phyloP scores from a whole-genome alignment of 2,113 vertebrate species.

The Chloropsis hardwickii region DNA sequence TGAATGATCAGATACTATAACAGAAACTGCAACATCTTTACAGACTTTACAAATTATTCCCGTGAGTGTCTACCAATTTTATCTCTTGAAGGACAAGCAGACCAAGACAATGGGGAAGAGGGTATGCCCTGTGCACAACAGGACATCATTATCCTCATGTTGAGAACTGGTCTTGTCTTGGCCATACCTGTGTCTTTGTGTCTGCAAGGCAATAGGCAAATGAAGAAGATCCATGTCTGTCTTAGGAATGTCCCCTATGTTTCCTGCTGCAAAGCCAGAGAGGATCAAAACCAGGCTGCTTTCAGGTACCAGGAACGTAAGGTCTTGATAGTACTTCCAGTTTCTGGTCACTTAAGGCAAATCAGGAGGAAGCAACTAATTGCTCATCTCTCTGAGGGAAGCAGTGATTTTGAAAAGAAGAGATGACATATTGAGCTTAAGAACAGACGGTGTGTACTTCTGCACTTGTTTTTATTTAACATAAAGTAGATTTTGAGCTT shows the following conservation, averaged over 20 bases:
- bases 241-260: not conserved
- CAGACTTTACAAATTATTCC: not conserved
- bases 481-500: not conserved
- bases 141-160: not conserved
- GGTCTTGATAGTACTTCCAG: not conserved
- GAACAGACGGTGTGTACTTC: not conserved
- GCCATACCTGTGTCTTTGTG: not conserved
- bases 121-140: not conserved
- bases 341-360: not conserved
- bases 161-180: not conserved
- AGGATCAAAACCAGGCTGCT: not conserved
- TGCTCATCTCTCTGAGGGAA: not conserved
- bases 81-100: not conserved
- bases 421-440: rapidly evolving
- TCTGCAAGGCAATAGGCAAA: not conserved
- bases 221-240: not conserved
- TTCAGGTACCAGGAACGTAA: not conserved
- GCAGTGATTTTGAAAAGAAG: not conserved
- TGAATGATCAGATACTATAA: not conserved
- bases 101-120: not conserved
- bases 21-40: not conserved
- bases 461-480: not conserved
- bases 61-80: not conserved
- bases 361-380: not conserved
- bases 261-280: not conserved